phyloP scores from a whole-genome alignment of 2,797 vertebrate species.

The Brotula barbata region DNA sequence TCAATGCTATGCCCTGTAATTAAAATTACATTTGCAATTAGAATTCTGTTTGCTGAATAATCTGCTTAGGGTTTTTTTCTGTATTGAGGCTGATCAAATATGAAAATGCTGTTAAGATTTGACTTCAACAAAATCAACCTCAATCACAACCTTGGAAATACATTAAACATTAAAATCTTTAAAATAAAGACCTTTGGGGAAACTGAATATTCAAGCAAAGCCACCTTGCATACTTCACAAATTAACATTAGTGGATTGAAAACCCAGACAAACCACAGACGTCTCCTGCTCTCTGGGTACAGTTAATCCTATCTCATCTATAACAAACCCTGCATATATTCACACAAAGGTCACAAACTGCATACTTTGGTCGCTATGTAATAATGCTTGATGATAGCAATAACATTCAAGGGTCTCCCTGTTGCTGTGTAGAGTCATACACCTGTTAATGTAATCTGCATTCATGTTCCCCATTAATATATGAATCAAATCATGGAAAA shows the following conservation, averaged over 20 bases:
- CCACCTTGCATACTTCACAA: neutral
- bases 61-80: neutral
- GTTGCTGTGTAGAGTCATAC: neutral
- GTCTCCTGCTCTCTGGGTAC: neutral
- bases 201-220: neutral
- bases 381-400: slow-evolving; percentile 20
- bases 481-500: slow-evolving; percentile 6
- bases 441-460: slow-evolving; percentile 6
- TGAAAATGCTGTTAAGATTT: neutral
- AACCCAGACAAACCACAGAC: neutral
- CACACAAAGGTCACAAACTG: slow-evolving; percentile 1
- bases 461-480: slow-evolving; percentile 13
- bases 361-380: neutral
- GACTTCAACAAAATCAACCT: too few species aligned
- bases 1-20: neutral
- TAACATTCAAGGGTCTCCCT: slow-evolving; percentile 18
- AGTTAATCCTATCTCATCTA: slow-evolving; percentile 1
- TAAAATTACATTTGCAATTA: neutral
- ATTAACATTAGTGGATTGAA: too few species aligned
- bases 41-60: neutral
- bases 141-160: too few species aligned
- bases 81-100: neutral
- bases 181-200: too few species aligned
- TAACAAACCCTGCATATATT: slow-evolving; percentile 12
- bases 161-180: too few species aligned